phyloP scores from a whole-genome alignment of 2,888 invertebrate species.

The Synanthedon vespiformis region DNA sequence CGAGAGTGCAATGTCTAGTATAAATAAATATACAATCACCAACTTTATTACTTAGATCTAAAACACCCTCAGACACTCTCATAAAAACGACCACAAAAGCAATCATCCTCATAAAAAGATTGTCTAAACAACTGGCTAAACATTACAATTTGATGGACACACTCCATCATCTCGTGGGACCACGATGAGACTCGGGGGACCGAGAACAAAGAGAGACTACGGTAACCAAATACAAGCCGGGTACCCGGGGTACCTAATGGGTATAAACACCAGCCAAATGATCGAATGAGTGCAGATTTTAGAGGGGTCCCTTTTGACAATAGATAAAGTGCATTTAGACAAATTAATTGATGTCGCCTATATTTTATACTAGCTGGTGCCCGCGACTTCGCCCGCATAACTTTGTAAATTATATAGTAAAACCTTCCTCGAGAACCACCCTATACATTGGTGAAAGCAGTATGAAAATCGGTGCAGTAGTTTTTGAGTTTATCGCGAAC shows the following conservation, averaged over 20 bases:
- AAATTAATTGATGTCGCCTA: not conserved
- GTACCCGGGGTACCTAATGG: slow-evolving; percentile 33
- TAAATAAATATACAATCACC: not conserved
- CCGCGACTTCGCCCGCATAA: too few species aligned
- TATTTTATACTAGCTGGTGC: not conserved
- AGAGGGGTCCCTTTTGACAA: not conserved
- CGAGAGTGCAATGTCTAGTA: too few species aligned
- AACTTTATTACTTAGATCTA: not conserved
- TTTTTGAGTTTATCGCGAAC: too few species aligned
- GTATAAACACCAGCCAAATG: slow-evolving; percentile 63
- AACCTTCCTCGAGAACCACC: too few species aligned
- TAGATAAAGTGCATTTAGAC: not conserved
- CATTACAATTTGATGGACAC: slow-evolving; percentile 22
- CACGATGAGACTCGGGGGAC: slow-evolving; percentile 20
- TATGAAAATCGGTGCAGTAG: too few species aligned
- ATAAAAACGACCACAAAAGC: not conserved
- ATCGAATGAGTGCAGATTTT: slow-evolving; percentile 29
- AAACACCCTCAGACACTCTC: slow-evolving; percentile 1
- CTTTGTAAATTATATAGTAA: too few species aligned
- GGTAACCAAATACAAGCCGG: slow-evolving; percentile 2
- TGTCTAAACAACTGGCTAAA: slow-evolving; percentile 31
- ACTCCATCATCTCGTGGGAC: slow-evolving; percentile 16
- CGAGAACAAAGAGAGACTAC: slow-evolving; percentile 6
- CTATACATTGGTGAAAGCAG: too few species aligned
- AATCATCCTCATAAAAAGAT: slow-evolving; percentile 19